Conservation (phyloP, 1,140 invertebrate species). For the Drosophila jambulina region DNA sequence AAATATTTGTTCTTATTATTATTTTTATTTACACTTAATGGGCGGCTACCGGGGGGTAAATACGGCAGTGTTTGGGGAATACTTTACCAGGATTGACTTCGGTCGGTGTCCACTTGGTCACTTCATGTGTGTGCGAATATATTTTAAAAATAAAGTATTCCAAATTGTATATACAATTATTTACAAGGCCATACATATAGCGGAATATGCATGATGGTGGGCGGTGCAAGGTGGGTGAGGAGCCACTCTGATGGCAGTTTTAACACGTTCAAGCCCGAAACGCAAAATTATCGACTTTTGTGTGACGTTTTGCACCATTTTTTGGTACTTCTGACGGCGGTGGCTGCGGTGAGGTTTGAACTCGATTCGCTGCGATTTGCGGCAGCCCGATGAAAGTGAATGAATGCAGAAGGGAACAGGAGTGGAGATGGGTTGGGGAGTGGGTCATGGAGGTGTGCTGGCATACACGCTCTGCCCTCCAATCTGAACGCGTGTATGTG, state of each 20-base stretch:
- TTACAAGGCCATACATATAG: constrained; percentile 40
- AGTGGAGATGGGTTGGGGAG: background rate
- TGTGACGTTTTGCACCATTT: constrained; percentile 68
- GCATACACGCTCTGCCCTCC: constrained; percentile 21
- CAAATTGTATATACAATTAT: constrained; percentile 67
- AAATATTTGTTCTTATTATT: constrained; percentile 62
- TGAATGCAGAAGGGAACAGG: constrained; percentile 23
- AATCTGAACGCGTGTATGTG: constrained; percentile 35
- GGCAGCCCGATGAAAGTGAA: constrained; percentile 52
- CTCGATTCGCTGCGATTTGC: constrained; percentile 60
- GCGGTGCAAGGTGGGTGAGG: background rate
- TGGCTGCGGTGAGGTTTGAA: constrained; percentile 61
- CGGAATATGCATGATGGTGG: constrained; percentile 46
- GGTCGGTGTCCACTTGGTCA: constrained; percentile 59
- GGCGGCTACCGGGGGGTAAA: background rate
- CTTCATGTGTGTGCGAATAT: constrained; percentile 55
- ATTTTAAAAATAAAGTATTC: constrained; percentile 50
- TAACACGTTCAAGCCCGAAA: constrained; percentile 74
- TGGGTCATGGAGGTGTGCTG: constrained; percentile 11
- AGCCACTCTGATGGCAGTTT: constrained; percentile 65
- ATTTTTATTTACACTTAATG: constrained; percentile 37
- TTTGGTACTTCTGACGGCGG: constrained; percentile 58
- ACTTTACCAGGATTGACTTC: constrained; percentile 66
- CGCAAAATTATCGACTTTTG: constrained; percentile 79
- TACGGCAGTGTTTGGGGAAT: constrained; percentile 42